These are phyloP conservation scores for Cephus rjabovi DNA, from an alignment of 2,888 invertebrate species.

Conservation along the genomic window DNA sequence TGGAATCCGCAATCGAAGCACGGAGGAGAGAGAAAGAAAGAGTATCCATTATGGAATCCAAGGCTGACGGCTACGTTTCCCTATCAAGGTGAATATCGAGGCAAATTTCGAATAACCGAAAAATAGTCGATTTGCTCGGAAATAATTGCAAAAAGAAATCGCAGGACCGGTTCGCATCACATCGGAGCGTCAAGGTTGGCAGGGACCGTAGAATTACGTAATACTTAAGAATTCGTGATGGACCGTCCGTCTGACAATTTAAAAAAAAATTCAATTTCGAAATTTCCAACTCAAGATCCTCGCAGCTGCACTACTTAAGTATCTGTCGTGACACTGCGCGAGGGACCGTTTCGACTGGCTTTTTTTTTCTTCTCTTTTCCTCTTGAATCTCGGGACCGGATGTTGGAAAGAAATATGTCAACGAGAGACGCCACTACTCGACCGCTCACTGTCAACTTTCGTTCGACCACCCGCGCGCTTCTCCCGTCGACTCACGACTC, in stretches of 20 bases:
- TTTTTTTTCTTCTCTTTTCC: not conserved
- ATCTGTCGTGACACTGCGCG: not conserved
- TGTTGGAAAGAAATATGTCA: not conserved
- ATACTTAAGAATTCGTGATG: not conserved
- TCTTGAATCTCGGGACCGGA: not conserved
- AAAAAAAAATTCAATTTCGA: not conserved
- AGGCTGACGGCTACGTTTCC: not conserved
- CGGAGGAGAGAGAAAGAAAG: not conserved
- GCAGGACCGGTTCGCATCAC: not conserved
- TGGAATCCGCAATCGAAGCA: not conserved
- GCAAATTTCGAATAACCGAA: not conserved
- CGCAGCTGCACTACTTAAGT: not conserved
- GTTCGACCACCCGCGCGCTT: not conserved
- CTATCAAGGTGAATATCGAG: not conserved
- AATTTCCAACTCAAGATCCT: not conserved
- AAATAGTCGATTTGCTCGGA: not conserved
- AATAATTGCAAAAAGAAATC: not conserved
- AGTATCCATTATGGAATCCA: not conserved
- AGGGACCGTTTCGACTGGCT: not conserved
- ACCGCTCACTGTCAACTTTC: not conserved
- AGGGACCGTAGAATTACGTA: not conserved
- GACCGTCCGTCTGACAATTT: too few relatives aligned
- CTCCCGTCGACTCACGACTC: not conserved
- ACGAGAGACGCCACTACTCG: not conserved
- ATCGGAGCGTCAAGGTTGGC: not conserved